These are phyloP conservation scores for Apodemia mormo DNA, from an alignment of 2,888 invertebrate genomes.

Conservation along the genomic window DNA sequence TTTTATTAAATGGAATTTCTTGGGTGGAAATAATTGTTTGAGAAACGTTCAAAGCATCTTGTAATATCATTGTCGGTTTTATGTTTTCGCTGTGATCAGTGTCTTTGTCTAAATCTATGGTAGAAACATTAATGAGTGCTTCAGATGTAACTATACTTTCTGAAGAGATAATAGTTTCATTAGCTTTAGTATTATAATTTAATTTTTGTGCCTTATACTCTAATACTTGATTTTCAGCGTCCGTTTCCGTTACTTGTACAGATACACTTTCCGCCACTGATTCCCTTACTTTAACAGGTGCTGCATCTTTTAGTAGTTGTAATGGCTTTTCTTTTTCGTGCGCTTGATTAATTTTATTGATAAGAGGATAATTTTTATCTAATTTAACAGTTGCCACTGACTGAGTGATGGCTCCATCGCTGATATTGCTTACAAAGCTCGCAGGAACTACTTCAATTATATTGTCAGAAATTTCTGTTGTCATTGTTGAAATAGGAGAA, in stretches of 20 bases:
- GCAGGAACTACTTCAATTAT: constrained; percentile 76
- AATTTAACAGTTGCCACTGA: constrained; percentile 73
- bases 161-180: constrained; percentile 51
- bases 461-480: constrained; percentile 67
- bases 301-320: constrained; percentile 48
- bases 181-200: constrained; percentile 47
- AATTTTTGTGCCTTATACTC: constrained; percentile 47
- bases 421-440: constrained; percentile 40
- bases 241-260: constrained; percentile 62
- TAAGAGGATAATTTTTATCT: constrained; percentile 75
- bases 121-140: constrained; percentile 73
- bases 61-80: constrained; percentile 78
- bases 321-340: constrained; percentile 63
- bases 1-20: constrained; percentile 80
- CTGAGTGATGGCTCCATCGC: constrained; percentile 30
- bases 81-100: constrained; percentile 73
- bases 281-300: constrained; percentile 50
- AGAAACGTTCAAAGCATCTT: constrained; percentile 85
- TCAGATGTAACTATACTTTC: constrained; percentile 80
- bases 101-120: constrained; percentile 65
- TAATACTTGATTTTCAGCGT: constrained; percentile 51
- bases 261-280: constrained; percentile 58
- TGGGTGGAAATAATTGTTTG: constrained; percentile 83
- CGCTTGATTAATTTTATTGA: constrained; percentile 60
- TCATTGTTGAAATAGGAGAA: constrained; percentile 56